Evolutionary conservation across 2,113 vertebrate genomes (phyloP).

Genomic region (Rhinoderma darwinii): DNA sequence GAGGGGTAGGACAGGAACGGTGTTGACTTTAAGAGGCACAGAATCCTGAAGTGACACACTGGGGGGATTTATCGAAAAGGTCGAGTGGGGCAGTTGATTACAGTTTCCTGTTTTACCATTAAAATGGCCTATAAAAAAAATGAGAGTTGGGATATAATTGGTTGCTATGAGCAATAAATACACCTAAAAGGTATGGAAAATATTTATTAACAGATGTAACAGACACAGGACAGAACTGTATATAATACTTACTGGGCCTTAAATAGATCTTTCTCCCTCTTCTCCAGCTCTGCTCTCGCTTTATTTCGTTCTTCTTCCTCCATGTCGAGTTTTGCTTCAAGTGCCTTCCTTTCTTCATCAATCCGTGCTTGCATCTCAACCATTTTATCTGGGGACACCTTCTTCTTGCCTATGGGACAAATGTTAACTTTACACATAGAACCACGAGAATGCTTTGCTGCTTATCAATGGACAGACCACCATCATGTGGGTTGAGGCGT

Average conservation of each 20-base stretch:
- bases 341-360: conserved; percentile 93
- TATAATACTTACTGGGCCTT: conserved; percentile 92
- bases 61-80: too few species aligned
- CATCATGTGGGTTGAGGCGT: neutral
- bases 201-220: too few species aligned
- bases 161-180: too few species aligned
- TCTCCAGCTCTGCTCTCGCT: conserved; percentile 94
- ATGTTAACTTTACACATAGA: neutral
- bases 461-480: neutral
- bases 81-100: too few species aligned
- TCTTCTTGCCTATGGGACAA: conserved; percentile 86
- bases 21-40: too few species aligned
- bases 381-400: conserved; percentile 97
- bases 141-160: too few species aligned
- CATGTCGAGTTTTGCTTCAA: conserved; percentile 98
- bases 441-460: neutral
- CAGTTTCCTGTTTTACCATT: too few species aligned
- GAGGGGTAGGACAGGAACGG: too few species aligned
- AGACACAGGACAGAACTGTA: too few species aligned
- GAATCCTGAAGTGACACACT: too few species aligned
- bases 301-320: conserved; percentile 99
- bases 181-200: too few species aligned
- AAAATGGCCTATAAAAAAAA: too few species aligned
- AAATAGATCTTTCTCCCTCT: conserved; percentile 94
- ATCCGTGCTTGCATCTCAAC: conserved; percentile 98